Evolutionary conservation across 2,888 invertebrate genomes (phyloP), one percentile per base, ranked within the genome.

Genomic region (Agriopis marginaria): DNA sequence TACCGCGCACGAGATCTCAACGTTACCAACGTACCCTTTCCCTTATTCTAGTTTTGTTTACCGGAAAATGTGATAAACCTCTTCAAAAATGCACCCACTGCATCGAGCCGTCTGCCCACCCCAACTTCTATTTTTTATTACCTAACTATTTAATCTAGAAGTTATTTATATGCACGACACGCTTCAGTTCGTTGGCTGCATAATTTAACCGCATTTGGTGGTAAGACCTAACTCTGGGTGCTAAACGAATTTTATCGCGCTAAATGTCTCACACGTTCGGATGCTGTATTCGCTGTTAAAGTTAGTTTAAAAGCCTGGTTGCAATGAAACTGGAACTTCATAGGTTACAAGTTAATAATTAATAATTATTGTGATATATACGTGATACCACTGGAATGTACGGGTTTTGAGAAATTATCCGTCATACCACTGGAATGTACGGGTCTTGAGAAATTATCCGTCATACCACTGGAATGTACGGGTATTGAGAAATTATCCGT

Each of bases 231-330:
- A 72, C 66, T 72, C 64, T 62, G 23, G 50, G 53, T 54, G 67
- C 61, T 70, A 72, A 74, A 72, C 61, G 71, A 66, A 70, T 74
- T 71, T 63, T 45, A 65, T 50, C 50, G 63, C 62, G 40, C 70
- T 68, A 69, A 72, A 72, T 72, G 70, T 67, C 69, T 72, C 62
- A 63, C 59, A 67, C 70, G 60, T 63, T 66, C 45, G 47, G 54
- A 53, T 70, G 42, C 23, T 39, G 65, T 60, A 63, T 63, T 61
- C 63, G 53, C 59, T 45, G 61, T 65, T 68, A 63, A 69, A 70
- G 60, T 68, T 71, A 45, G 63, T 68, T 59, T 49, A 56, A 66
- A 50, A 12, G 17, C 7, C 50, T 45, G 14, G 14, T 42, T 62
- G 49, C 49, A 60, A 9, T 60, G 60, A 14, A 39, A 40, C 14